phyloP scores from a whole-genome alignment of 1,140 invertebrate genomes.

The Papilio aristodemus region DNA sequence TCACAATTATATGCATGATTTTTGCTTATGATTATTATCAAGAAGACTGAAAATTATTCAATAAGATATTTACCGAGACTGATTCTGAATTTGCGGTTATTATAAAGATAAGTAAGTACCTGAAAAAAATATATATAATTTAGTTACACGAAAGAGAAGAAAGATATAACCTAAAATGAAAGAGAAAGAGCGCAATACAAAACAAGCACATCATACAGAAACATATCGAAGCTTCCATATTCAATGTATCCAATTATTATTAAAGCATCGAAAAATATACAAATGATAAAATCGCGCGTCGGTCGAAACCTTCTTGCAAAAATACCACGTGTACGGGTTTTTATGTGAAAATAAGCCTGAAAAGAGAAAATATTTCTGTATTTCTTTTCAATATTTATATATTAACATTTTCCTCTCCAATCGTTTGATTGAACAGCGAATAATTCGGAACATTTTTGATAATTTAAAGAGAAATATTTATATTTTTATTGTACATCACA shows the following conservation, averaged over 20 bases:
- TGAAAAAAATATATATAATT: too few species aligned
- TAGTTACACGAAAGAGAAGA: neutral
- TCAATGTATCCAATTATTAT: neutral
- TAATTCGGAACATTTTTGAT: neutral
- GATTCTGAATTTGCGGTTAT: too few species aligned
- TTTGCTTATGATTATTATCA: too few species aligned
- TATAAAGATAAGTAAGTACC: too few species aligned
- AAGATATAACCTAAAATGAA: neutral
- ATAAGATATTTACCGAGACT: too few species aligned
- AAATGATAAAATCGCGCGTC: neutral
- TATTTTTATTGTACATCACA: too few species aligned
- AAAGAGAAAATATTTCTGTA: neutral
- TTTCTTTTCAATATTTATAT: neutral
- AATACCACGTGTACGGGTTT: neutral
- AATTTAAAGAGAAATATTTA: too few species aligned
- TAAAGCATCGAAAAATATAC: neutral
- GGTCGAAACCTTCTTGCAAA: neutral
- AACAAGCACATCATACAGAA: too few species aligned
- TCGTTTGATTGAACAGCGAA: neutral
- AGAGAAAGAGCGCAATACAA: too few species aligned
- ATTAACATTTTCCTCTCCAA: neutral
- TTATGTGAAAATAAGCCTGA: neutral
- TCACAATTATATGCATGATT: too few species aligned
- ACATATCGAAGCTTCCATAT: neutral
- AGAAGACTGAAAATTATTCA: too few species aligned